Conservation (phyloP, 2,888 invertebrate genomes). For the Drosophila borealis region DNA sequence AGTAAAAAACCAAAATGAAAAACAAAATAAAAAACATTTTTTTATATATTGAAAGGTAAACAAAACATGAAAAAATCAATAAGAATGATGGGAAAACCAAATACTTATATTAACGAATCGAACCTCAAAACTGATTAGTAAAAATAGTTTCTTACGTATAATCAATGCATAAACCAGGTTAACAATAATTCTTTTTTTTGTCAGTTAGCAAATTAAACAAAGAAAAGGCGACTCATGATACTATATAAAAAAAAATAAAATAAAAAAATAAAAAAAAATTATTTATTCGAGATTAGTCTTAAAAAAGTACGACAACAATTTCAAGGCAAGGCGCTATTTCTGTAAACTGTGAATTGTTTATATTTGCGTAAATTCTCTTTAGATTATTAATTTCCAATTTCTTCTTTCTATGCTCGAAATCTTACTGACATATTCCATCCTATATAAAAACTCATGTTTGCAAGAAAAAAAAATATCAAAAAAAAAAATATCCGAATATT, state of each 20-base stretch:
- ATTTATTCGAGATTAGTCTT: slow-evolving; percentile 22
- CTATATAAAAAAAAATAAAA: slow-evolving; percentile 12
- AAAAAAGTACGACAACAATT: slow-evolving; percentile 7
- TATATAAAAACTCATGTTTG: slow-evolving; percentile 27
- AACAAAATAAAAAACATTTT: slow-evolving; percentile 17
- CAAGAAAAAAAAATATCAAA: not conserved
- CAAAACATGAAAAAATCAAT: slow-evolving; percentile 18
- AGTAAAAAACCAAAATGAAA: slow-evolving; percentile 33
- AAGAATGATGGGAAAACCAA: slow-evolving; percentile 33
- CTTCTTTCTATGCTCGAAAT: slow-evolving; percentile 20
- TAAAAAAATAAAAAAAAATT: slow-evolving; percentile 19
- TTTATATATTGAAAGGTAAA: slow-evolving; percentile 55
- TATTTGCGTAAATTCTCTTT: slow-evolving; percentile 6
- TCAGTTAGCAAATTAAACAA: slow-evolving; percentile 48
- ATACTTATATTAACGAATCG: slow-evolving; percentile 49
- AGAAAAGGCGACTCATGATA: slow-evolving; percentile 22
- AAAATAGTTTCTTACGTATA: slow-evolving; percentile 56
- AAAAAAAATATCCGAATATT: slow-evolving; percentile 19
- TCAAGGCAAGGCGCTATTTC: slow-evolving; percentile 8
- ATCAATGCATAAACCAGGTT: slow-evolving; percentile 43
- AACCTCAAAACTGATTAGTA: slow-evolving; percentile 65
- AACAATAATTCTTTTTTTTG: slow-evolving; percentile 37
- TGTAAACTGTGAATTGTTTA: slow-evolving; percentile 12
- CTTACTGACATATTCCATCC: slow-evolving; percentile 24
- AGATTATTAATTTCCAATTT: slow-evolving; percentile 14